Evolutionary conservation across 2,797 vertebrate species (phyloP).

Genomic region (Lagorchestes hirsutus): DNA sequence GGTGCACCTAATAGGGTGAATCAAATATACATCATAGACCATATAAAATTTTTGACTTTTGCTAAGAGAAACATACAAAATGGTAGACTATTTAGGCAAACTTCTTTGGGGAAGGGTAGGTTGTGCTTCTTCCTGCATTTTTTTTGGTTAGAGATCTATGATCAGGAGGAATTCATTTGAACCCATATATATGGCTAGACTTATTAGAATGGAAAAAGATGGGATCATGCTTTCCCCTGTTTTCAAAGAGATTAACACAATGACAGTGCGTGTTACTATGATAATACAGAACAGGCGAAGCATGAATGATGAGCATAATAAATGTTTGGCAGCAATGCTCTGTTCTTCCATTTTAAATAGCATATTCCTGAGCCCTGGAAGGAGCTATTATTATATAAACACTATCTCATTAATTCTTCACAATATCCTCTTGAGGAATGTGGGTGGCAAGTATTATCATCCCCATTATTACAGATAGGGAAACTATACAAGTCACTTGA

Average conservation of each 20-base stretch:
- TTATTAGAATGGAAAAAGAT: not conserved
- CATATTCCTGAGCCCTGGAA: not conserved
- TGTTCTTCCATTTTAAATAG: not conserved
- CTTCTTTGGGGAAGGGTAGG: not conserved
- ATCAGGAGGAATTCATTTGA: not conserved
- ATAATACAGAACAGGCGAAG: not conserved
- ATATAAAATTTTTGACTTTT: not conserved
- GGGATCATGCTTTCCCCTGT: not conserved
- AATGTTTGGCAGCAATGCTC: not conserved
- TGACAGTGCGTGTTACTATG: not conserved
- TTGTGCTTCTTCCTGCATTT: not conserved
- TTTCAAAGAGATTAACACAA: not conserved
- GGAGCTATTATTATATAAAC: not conserved
- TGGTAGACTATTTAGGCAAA: rapidly evolving
- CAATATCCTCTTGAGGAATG: not conserved
- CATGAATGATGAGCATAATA: not conserved
- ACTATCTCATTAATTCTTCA: not conserved
- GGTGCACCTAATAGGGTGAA: rapidly evolving
- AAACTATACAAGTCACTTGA: not conserved
- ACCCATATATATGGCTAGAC: not conserved
- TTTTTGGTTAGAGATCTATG: not conserved
- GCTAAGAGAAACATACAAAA: not conserved
- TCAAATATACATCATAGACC: not conserved
- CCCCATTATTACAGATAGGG: not conserved
- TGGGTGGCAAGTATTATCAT: not conserved